A percentile compares a stretch with the other conserved stretches of the same genome.
Conservation (phyloP, 2,888 invertebrate species). For the Cataglyphis livida region DNA sequence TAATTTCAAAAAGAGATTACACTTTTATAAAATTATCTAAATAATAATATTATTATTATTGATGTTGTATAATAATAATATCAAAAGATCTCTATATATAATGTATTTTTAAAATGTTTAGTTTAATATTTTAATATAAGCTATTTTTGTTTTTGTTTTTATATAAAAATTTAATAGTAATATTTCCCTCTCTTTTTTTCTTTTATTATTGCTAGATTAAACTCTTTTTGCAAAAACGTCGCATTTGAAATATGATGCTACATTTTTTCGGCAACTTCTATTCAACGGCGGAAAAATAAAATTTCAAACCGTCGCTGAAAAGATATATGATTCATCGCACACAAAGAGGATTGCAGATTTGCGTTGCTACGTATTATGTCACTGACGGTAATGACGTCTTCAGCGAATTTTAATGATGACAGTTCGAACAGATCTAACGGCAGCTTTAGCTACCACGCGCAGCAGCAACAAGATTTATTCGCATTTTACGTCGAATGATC, state of each 20-base stretch:
- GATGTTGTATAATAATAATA: neutral
- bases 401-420: constrained; percentile 45
- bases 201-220: constrained; percentile 9
- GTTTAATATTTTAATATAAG: constrained; percentile 1
- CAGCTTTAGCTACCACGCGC: constrained; percentile 24
- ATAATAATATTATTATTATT: constrained; percentile 14
- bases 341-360: constrained; percentile 6
- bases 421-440: neutral
- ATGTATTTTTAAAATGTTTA: neutral
- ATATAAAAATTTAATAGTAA: neutral
- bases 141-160: neutral
- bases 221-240: neutral
- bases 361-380: constrained; percentile 18
- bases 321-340: constrained; percentile 12
- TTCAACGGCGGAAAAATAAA: constrained; percentile 36
- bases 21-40: neutral
- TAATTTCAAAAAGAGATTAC: neutral
- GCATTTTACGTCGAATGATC: constrained; percentile 29
- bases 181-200: neutral
- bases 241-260: constrained; percentile 37
- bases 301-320: constrained; percentile 7
- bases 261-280: constrained; percentile 30
- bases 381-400: constrained; percentile 23
- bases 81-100: neutral
- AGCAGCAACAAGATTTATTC: constrained; percentile 26